Base-by-base conservation (phyloP, 2,888 invertebrate species). In the Brachyopa scutellaris region DNA sequence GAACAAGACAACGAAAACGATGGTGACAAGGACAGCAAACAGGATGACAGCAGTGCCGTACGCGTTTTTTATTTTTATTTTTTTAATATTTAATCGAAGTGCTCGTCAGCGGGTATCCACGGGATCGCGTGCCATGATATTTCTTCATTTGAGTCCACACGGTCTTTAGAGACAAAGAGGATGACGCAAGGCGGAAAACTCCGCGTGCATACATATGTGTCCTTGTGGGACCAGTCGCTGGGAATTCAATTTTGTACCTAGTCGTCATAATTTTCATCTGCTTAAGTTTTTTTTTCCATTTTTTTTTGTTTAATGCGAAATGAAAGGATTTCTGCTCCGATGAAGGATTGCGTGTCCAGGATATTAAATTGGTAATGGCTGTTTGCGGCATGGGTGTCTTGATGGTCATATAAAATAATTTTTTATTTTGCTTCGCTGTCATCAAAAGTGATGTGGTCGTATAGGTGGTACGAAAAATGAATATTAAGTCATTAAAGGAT, bases 21-120 rank as follows among this genome's bases (percentile, higher is more conserved):
- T 47, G 62, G 47, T 13, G 36, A 23, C 55, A 55, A 15, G 29
- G n/a, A n/a, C 40, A 13, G 23, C 36, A 42, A 42, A 53, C 55
- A 55, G 26, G 29, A 62, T 76, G 67, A 76, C 70, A 47, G 47
- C 36, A 26, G 8, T 33, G 62, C 19, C 45, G 19, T 6, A 47
- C 23, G 51, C 36, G 15, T 5, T 67, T 66, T 59, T 5, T n/a
- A 5, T 47, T 11, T 29, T 17, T 57, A 3, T 15, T 38, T 69
- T 70, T 55, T 70, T 23, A 59, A 70, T 64, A 64, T 76, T 69
- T 76, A 49, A 80, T 76, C 62, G 80, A 45, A 80, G 51, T 67
- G 6, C 9, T 53, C 45, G 40, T 53, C 51, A 47, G 33, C 33
- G 42, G 21, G 21, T 19, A 13, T 23, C 36, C 66, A 47, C 36